A percentile compares a stretch with the other conserved stretches of the same genome.
These are phyloP conservation scores for Odocoileus virginianus DNA, from an alignment of 2,113 vertebrate genomes.

Conservation along the genomic window DNA sequence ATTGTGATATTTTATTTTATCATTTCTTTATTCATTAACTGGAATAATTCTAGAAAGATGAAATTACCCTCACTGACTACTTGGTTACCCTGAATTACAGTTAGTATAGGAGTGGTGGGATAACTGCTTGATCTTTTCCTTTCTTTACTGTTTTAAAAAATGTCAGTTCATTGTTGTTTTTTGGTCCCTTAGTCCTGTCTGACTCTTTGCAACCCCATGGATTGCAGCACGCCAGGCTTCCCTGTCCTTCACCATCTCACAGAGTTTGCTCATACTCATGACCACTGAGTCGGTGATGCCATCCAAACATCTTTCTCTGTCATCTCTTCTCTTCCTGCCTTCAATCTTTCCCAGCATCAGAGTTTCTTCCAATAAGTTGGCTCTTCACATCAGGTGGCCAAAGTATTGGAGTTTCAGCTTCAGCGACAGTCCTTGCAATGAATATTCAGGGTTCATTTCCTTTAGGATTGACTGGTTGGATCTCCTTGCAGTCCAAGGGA, in stretches of 20 bases:
- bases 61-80: background rate
- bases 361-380: background rate
- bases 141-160: background rate
- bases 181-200: background rate
- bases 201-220: background rate
- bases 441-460: background rate
- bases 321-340: background rate
- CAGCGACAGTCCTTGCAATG: background rate
- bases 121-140: background rate
- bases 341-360: background rate
- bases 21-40: background rate
- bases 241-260: background rate
- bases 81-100: background rate
- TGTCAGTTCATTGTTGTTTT: background rate
- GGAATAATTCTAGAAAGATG: background rate
- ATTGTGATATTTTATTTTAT: background rate
- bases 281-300: background rate
- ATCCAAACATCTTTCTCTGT: background rate
- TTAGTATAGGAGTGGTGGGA: background rate
- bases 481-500: background rate
- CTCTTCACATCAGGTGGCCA: background rate
- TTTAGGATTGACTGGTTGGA: background rate
- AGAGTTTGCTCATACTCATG: background rate
- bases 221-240: accelerated
- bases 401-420: background rate